These are phyloP conservation scores for Ciconia boyciana DNA, from an alignment of 2,113 vertebrate species.

Conservation along the genomic window DNA sequence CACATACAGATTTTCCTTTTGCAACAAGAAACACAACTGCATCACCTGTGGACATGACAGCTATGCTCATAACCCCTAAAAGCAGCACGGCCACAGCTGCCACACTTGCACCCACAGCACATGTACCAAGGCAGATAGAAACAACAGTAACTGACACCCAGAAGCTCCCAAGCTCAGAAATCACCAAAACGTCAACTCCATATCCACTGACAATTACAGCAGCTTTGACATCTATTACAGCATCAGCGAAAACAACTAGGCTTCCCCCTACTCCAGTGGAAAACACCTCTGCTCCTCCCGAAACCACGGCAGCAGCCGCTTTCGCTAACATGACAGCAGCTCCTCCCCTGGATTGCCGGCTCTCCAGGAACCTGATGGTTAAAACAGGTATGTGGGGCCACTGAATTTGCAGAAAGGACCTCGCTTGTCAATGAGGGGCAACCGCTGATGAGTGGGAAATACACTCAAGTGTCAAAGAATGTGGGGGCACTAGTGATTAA, in stretches of 20 bases:
- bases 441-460: not conserved
- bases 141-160: conserved; percentile 55
- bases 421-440: not conserved
- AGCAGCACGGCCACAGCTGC: conserved; percentile 29
- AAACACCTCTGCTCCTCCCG: conserved; percentile 54
- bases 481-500: rapidly evolving
- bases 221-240: conserved; percentile 74
- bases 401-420: not conserved
- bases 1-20: conserved; percentile 70
- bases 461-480: rapidly evolving
- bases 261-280: conserved; percentile 63
- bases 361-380: conserved; percentile 87
- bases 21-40: conserved; percentile 63
- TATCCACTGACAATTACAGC: conserved; percentile 76
- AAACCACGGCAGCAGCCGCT: conserved; percentile 41
- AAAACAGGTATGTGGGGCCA: conserved; percentile 84
- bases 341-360: conserved; percentile 85
- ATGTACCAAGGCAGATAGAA: conserved; percentile 70
- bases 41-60: conserved; percentile 34
- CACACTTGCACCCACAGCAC: conserved; percentile 60
- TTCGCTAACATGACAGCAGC: conserved; percentile 76
- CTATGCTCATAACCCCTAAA: conserved; percentile 53
- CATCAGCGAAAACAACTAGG: conserved; percentile 76
- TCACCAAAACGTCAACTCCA: conserved; percentile 56
- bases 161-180: conserved; percentile 57